Percentiles rank a stretch among this genome's conserved stretches.
Evolutionary conservation across 2,113 vertebrate species (phyloP).

Genomic region (Rostratula benghalensis): DNA sequence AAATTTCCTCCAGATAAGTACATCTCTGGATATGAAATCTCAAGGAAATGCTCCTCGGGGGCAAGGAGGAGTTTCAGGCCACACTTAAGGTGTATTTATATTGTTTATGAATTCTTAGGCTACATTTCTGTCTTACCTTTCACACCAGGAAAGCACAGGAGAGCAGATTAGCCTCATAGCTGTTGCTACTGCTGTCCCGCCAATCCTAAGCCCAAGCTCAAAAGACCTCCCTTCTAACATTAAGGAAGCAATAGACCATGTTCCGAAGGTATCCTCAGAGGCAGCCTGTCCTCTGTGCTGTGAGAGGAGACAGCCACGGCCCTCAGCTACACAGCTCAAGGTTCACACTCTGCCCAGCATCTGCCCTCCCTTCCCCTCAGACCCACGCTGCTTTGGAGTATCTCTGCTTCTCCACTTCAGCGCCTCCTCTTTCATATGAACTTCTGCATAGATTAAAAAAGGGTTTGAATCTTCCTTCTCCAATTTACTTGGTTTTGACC

Average conservation of each 20-base stretch:
- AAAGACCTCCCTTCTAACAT: not conserved
- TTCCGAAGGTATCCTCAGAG: not conserved
- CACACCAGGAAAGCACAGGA: not conserved
- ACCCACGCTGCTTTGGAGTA: no score
- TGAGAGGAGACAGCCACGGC: not conserved
- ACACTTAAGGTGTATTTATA: not conserved
- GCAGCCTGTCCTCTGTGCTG: not conserved
- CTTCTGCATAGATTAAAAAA: not conserved
- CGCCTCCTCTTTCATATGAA: not conserved
- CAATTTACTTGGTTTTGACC: not conserved
- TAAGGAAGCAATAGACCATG: not conserved
- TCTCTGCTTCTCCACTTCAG: not conserved
- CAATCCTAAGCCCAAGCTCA: no score
- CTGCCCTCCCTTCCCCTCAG: not conserved
- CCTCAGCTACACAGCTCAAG: accelerated
- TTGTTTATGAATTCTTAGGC: not conserved
- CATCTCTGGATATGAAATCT: not conserved
- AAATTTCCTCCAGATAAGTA: not conserved
- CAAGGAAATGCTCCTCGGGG: not conserved
- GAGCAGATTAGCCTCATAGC: not conserved
- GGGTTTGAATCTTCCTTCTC: not conserved
- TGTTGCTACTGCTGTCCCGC: not conserved
- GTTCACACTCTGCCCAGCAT: not conserved
- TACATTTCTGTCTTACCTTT: not conserved
- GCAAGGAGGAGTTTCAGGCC: not conserved